Percentiles rank a stretch among this genome's conserved stretches.
These are phyloP conservation scores for Pantala flavescens DNA, from an alignment of 1,140 invertebrate species.

Conservation along the genomic window DNA sequence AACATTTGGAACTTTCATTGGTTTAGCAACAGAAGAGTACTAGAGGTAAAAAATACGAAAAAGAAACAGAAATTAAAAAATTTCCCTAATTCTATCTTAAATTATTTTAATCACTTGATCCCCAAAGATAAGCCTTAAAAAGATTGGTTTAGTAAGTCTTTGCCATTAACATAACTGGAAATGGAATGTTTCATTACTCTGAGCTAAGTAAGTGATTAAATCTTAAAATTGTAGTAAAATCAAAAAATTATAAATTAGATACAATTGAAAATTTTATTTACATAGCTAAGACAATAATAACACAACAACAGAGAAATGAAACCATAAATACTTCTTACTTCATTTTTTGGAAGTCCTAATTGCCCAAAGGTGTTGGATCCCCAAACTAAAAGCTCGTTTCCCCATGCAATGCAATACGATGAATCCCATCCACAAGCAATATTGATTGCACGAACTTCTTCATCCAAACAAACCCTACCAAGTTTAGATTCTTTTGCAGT, in stretches of 20 bases:
- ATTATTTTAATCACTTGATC: no score
- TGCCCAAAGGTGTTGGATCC: conserved; percentile 65
- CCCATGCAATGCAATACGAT: conserved; percentile 43
- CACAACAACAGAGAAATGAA: no score
- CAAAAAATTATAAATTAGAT: no score
- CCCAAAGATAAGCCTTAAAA: no score
- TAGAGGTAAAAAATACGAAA: conserved; percentile 36
- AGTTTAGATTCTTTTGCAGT: background rate
- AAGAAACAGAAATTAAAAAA: conserved; percentile 30
- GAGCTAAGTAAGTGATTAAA: no score
- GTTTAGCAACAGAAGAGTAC: conserved; percentile 32
- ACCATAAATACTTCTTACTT: conserved; percentile 13
- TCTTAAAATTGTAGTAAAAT: no score
- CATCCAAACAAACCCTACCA: background rate
- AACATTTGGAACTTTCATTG: conserved; percentile 31
- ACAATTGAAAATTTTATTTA: no score
- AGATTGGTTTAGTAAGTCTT: no score
- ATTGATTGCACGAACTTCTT: conserved; percentile 25
- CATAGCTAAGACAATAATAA: no score
- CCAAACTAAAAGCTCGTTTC: conserved; percentile 53
- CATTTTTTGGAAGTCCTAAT: conserved; percentile 37
- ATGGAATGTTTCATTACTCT: no score
- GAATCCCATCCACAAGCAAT: conserved; percentile 55
- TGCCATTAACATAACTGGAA: no score
- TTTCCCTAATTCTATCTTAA: no score